phyloP scores from a whole-genome alignment of 2,113 vertebrate genomes.

The Coracopsis vasa region DNA sequence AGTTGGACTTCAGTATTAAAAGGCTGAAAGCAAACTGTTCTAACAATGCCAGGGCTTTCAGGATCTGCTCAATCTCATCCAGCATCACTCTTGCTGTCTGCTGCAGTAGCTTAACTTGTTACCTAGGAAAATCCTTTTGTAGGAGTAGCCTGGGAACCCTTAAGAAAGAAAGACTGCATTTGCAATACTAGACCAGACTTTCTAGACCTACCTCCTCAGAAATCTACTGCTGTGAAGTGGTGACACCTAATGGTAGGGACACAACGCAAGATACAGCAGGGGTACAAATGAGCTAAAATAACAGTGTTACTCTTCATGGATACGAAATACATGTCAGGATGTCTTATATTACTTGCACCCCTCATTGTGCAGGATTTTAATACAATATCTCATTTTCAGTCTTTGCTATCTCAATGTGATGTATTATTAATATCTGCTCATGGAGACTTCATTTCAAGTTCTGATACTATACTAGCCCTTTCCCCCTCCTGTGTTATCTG shows the following conservation, averaged over 20 bases:
- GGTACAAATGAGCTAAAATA: not conserved
- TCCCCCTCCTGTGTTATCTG: not conserved
- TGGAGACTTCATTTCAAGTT: not conserved
- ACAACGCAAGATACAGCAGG: not conserved
- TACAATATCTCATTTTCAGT: not conserved
- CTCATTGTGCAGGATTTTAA: not conserved
- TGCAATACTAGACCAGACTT: not conserved
- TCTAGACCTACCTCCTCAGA: not conserved
- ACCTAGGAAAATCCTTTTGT: not conserved
- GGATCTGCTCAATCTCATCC: not conserved
- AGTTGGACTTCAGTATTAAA: not conserved
- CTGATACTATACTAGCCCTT: not conserved
- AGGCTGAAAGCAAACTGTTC: not conserved
- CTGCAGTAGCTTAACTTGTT: not conserved
- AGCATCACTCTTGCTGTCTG: not conserved
- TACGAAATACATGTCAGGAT: not conserved
- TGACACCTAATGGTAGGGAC: slow-evolving; percentile 24
- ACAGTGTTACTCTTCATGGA: not conserved
- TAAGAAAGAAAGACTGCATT: not conserved
- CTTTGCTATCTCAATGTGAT: not conserved
- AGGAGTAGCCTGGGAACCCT: not conserved
- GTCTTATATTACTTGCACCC: not conserved
- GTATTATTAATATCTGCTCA: not conserved
- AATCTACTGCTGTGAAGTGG: not conserved
- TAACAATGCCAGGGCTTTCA: not conserved